A percentile compares a stretch with the other conserved stretches of the same genome.
Evolutionary conservation across 2,797 vertebrate species (phyloP).

Genomic region (Sphenopsis melanotis): DNA sequence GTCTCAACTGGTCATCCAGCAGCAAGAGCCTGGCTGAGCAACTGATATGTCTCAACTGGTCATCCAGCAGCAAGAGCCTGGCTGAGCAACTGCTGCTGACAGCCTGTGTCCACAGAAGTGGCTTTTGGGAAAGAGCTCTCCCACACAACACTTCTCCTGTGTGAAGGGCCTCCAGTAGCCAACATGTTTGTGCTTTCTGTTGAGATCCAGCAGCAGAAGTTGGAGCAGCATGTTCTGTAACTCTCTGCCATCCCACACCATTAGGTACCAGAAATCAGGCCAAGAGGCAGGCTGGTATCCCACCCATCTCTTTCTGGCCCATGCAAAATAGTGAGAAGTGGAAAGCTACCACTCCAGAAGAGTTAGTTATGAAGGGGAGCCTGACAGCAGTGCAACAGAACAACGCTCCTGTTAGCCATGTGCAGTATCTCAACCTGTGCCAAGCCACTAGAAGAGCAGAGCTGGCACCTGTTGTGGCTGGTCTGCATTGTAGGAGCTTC

Average conservation of each 20-base stretch:
- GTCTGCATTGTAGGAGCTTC: not conserved
- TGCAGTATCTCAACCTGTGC: not conserved
- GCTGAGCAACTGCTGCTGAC: not conserved
- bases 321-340: not conserved
- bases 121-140: not conserved
- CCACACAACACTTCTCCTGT: not conserved
- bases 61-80: not conserved
- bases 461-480: not conserved
- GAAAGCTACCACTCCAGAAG: not conserved
- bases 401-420: not conserved
- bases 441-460: not conserved
- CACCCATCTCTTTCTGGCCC: not conserved
- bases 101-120: not conserved
- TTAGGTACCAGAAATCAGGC: not conserved
- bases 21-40: not conserved
- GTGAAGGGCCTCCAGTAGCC: not conserved
- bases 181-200: not conserved
- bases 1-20: not conserved
- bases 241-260: not conserved
- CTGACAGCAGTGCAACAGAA: fast-evolving
- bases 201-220: not conserved
- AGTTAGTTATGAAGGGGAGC: not conserved
- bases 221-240: not conserved
- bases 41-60: not conserved
- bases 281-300: not conserved